Evolutionary conservation across 2,888 invertebrate genomes (phyloP), one percentile per base, ranked within the genome.

Genomic region (Tolmerus cingulatus): DNA sequence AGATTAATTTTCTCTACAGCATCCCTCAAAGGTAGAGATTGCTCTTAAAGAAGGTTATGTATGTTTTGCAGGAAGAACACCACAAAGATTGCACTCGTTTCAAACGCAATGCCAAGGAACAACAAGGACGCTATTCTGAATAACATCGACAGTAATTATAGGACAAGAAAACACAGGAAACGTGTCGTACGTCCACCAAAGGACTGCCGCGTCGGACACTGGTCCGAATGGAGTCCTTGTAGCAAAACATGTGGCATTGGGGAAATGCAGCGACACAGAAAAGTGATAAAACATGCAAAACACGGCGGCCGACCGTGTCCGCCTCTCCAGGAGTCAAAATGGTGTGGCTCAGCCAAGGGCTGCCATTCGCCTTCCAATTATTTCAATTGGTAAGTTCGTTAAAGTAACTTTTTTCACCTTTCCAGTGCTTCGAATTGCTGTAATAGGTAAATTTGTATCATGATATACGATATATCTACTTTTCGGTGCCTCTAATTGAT

Each of bases 161-260:
- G 93, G 87, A 90, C 93, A 88, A 91, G 93, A 87, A 92, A 85
- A 30, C 85, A 88, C 76, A 89, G 87, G 87, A 46, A 93, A 93
- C 87, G 93, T 88, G 88, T 91, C 91, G 86, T 92, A 93, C 94
- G 94, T 90, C 93, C 94, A 91, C 95, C 96, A 86, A 94, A 96
- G 90, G 97, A 97, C 93, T 98, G 98, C 93, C 95, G 96, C 90
- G 96, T 97, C 85, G 95, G 96, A 89, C 95, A 96, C 89, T 98
- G 97, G 98, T 96, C 96, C 37, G 95, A 95, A 87, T 98, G 97
- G 98, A 96, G 96, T 90, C 93, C 95, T 9, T 98, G 98, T 93
- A 97, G 96, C 93, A 96, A 96, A 91, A 96, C 96, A 86, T 97
- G 98, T 91, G 97, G 97, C 89, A 97, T 98, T 88, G 98, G 98